These are phyloP conservation scores for Nephrotoma flavescens DNA, from an alignment of 2,888 invertebrate genomes.

Conservation along the genomic window DNA sequence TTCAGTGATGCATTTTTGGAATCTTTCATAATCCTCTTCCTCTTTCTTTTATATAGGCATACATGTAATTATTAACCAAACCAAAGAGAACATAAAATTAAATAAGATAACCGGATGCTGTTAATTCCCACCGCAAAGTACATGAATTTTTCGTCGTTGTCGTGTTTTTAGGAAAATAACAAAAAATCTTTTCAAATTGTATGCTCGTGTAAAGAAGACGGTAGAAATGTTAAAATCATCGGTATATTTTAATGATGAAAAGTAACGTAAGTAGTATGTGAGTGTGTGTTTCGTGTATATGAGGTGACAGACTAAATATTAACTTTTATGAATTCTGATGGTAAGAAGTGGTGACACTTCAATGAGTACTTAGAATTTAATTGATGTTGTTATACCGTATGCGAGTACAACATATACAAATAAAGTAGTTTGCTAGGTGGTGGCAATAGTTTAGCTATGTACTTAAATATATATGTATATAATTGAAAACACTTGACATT, in stretches of 20 bases:
- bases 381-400: neutral
- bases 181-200: neutral
- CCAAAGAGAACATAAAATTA: neutral
- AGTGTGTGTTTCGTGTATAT: neutral
- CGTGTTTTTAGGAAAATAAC: neutral
- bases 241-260: neutral
- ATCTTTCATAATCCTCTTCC: conserved; percentile 2
- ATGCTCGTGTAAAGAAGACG: neutral
- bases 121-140: conserved; percentile 1
- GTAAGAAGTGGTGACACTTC: neutral
- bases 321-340: neutral
- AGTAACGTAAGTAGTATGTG: neutral
- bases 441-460: neutral
- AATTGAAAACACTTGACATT: neutral
- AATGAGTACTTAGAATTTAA: neutral
- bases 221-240: neutral
- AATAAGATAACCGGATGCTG: conserved; percentile 3
- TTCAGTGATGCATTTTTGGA: neutral
- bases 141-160: neutral
- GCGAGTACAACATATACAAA: neutral
- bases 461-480: neutral
- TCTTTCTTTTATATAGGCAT: neutral
- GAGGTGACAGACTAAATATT: neutral
- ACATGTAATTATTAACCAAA: conserved; percentile 1
- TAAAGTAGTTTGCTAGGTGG: neutral